Conservation (phyloP, 2,888 invertebrate species). For the Saturnia japonica region DNA sequence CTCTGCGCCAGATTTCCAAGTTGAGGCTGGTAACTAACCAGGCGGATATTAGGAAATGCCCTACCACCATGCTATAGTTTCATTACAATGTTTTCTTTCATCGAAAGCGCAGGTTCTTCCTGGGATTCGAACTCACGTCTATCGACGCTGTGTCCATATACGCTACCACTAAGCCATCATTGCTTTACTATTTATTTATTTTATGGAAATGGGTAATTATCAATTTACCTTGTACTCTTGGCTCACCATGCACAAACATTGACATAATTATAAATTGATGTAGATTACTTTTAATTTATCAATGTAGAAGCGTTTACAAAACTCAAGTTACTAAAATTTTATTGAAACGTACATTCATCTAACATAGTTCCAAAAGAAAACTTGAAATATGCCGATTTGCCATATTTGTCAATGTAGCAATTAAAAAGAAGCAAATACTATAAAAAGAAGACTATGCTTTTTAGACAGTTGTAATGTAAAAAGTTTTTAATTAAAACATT, state of each 20-base stretch:
- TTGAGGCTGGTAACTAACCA: too few species aligned
- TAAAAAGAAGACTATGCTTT: slow-evolving; percentile 7
- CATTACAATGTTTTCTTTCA: too few species aligned
- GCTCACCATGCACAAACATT: slow-evolving; percentile 34
- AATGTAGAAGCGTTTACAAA: background rate
- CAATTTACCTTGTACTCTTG: slow-evolving; percentile 44
- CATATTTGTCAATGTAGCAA: slow-evolving; percentile 5
- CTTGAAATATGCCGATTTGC: background rate
- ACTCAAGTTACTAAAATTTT: slow-evolving; percentile 22
- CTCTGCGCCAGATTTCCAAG: too few species aligned
- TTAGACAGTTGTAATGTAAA: slow-evolving; percentile 1
- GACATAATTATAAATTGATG: slow-evolving; percentile 40
- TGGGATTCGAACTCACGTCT: too few species aligned
- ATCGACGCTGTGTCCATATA: too few species aligned
- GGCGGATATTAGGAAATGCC: too few species aligned
- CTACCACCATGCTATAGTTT: too few species aligned
- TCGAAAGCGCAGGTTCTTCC: too few species aligned
- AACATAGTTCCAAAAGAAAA: slow-evolving; percentile 9
- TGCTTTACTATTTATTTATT: background rate
- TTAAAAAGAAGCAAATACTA: slow-evolving; percentile 11
- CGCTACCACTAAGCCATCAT: too few species aligned
- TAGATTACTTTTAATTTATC: slow-evolving; percentile 29
- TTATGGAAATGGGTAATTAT: background rate
- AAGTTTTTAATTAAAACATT: background rate
- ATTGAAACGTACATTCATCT: background rate